Percentiles rank a stretch among this genome's conserved stretches.
Conservation (phyloP, 2,797 vertebrate genomes). For the Notoglanidium macrostoma region DNA sequence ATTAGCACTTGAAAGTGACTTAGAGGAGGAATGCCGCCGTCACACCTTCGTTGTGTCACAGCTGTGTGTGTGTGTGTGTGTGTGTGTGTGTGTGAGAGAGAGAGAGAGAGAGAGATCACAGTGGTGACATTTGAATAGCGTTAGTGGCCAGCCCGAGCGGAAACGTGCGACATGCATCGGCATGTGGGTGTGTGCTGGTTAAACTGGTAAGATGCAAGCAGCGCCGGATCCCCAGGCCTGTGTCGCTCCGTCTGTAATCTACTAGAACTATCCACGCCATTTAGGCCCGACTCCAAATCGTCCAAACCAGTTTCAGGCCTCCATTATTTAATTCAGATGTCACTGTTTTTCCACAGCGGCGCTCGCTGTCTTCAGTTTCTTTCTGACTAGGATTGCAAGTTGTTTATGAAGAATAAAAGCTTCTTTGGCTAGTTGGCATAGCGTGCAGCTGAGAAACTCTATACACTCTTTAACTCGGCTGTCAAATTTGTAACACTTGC, state of each 20-base stretch:
- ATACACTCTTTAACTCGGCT: background rate
- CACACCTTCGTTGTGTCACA: conserved; percentile 29
- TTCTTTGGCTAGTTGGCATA: background rate
- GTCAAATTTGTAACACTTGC: background rate
- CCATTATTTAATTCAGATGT: background rate
- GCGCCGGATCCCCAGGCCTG: conserved; percentile 11
- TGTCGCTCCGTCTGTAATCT: background rate
- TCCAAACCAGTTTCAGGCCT: background rate
- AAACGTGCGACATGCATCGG: conserved; percentile 44
- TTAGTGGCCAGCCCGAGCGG: conserved; percentile 31
- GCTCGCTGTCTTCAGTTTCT: background rate
- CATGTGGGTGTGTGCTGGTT: conserved; percentile 50
- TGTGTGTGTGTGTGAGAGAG: background rate
- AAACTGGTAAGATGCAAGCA: conserved; percentile 27
- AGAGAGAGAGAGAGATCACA: background rate
- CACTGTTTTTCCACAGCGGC: background rate
- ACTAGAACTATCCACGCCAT: background rate
- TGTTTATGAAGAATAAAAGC: background rate
- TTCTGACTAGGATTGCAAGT: no score
- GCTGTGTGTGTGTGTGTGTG: conserved; percentile 10
- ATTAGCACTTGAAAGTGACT: conserved; percentile 31
- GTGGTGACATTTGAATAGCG: conserved; percentile 37
- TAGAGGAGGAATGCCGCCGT: conserved; percentile 24
- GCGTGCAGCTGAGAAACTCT: background rate
- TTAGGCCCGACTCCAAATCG: conserved; percentile 4